Evolutionary conservation across 2,797 vertebrate species (phyloP).

Genomic region (Taeniopygia guttata): DNA sequence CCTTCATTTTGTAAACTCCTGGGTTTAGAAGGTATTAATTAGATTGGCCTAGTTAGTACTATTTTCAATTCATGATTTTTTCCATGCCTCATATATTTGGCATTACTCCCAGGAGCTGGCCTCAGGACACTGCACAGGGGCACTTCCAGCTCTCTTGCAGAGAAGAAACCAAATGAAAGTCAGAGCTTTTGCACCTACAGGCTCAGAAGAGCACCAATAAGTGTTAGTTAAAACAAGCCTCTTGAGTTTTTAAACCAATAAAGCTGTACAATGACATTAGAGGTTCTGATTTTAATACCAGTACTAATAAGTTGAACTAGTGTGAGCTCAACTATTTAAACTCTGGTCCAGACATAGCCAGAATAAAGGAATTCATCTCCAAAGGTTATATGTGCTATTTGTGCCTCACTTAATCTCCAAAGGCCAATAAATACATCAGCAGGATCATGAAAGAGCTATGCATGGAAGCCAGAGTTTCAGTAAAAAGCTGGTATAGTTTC

Average conservation of each 20-base stretch:
- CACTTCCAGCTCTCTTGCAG: not conserved
- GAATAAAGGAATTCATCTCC: not conserved
- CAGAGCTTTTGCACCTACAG: not conserved
- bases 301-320: not conserved
- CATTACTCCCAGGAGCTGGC: not conserved
- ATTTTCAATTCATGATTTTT: conserved; percentile 2
- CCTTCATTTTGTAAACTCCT: conserved; percentile 16
- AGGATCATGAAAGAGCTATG: not conserved
- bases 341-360: not conserved
- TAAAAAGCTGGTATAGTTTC: not conserved
- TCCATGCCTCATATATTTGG: not conserved
- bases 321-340: not conserved
- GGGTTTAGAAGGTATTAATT: conserved; percentile 16
- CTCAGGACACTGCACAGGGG: not conserved
- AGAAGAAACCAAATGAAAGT: not conserved
- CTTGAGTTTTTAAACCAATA: not conserved
- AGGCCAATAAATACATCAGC: not conserved
- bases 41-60: conserved; percentile 29
- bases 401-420: not conserved
- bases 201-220: not conserved
- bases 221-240: not conserved
- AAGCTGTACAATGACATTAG: not conserved
- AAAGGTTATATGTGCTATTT: not conserved
- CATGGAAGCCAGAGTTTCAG: not conserved
- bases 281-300: not conserved